Conservation (phyloP, 2,888 invertebrate species). For the Poecilobothrus nobilitatus region DNA sequence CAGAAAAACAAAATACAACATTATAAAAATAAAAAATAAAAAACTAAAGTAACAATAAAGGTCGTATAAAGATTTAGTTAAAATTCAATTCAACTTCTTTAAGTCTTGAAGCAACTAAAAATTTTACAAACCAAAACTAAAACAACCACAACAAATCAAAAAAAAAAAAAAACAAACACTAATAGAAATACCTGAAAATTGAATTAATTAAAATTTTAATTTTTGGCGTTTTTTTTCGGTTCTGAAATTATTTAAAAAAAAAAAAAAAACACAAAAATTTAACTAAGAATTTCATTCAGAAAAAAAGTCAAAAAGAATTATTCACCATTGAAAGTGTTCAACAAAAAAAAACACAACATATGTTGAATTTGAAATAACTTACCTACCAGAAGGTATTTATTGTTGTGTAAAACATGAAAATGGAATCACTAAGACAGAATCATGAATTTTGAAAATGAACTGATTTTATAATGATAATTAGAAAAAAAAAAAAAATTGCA, state of each 20-base stretch:
- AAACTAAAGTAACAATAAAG: neutral
- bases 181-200: neutral
- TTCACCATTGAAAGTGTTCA: too few relatives aligned
- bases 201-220: neutral
- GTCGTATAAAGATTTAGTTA: neutral
- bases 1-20: neutral
- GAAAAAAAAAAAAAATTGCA: too few relatives aligned
- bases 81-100: neutral
- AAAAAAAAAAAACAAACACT: neutral
- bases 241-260: neutral
- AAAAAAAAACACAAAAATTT: neutral
- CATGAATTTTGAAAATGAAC: conserved; percentile 1
- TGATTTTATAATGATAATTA: conserved; percentile 4
- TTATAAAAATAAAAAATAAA: neutral
- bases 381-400: neutral
- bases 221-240: neutral
- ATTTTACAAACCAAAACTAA: too few relatives aligned
- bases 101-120: too few relatives aligned
- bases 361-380: too few relatives aligned
- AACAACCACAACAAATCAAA: too few relatives aligned
- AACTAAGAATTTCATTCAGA: neutral
- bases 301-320: neutral
- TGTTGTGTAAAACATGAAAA: neutral
- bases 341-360: too few relatives aligned
- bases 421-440: neutral